Conservation (phyloP, 1,140 invertebrate genomes). For the Drosophila kanapiae region DNA sequence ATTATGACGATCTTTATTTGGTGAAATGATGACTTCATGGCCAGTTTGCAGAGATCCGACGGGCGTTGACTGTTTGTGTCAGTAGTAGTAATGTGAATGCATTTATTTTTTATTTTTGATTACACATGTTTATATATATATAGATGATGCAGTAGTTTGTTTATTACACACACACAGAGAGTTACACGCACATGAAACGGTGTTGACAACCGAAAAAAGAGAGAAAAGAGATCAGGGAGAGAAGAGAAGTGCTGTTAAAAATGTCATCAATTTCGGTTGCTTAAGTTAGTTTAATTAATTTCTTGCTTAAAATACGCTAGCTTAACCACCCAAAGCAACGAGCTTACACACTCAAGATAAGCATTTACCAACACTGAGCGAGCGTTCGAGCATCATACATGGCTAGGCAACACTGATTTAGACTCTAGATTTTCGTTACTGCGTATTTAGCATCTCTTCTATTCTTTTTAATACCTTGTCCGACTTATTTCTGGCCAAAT, state of each 20-base stretch:
- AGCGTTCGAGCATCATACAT: slow-evolving; percentile 40
- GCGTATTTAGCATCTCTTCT: not conserved
- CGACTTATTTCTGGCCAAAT: slow-evolving; percentile 93
- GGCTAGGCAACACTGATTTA: slow-evolving; percentile 34
- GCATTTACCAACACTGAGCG: slow-evolving; percentile 73
- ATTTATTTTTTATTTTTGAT: slow-evolving; percentile 56
- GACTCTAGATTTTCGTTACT: not conserved
- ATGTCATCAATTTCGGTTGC: slow-evolving; percentile 45
- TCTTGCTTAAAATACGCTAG: slow-evolving; percentile 35
- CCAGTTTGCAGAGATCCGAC: slow-evolving; percentile 95
- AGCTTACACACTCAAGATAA: slow-evolving; percentile 31
- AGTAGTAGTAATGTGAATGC: slow-evolving; percentile 63
- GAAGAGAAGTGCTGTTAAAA: slow-evolving; percentile 73
- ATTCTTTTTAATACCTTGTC: slow-evolving; percentile 90
- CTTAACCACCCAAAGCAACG: slow-evolving; percentile 36
- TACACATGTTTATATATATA: slow-evolving; percentile 53
- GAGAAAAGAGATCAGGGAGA: slow-evolving; percentile 57
- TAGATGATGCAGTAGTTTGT: slow-evolving; percentile 45
- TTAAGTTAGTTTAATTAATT: slow-evolving; percentile 55
- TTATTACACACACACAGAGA: slow-evolving; percentile 61
- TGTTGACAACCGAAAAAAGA: slow-evolving; percentile 67
- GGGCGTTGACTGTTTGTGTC: slow-evolving; percentile 91
- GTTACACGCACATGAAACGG: slow-evolving; percentile 65
- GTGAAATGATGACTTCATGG: slow-evolving; percentile 95
- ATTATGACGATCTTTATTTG: slow-evolving; percentile 93